Base-by-base conservation (phyloP, 2,113 vertebrate genomes). In the Turdus rufiventris region DNA sequence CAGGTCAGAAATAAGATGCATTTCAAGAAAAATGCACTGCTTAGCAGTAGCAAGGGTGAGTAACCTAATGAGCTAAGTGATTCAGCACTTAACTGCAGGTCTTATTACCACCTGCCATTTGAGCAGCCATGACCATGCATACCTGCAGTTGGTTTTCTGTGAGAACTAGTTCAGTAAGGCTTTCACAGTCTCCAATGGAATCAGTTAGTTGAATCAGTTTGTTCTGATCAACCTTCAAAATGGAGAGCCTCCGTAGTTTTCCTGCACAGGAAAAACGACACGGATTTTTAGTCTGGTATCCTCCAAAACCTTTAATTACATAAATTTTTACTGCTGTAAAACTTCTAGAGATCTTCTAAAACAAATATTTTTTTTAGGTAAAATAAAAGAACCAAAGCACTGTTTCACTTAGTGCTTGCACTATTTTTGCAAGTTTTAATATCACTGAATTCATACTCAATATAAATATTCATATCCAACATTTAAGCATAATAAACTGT, bases 211-310 rank as follows among this genome's bases (percentile, higher is more conserved):
- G 98, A 31, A 97, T 89, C 63, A 99, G 98, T 73, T 98, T 98
- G 95, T 99, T 99, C 97, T 99, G 99, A 96, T 99, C 99, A 54
- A 97, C 98, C 96, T 99, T 99, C 96, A 99, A 95, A 92, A 99
- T 99, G 1, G 99, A 99, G 67, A 99, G 98, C 47, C 98, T 98
- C 90, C 95, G 98, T 71, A 99, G 78, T 95, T 98, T 99, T 93
- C 99, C 99, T 99, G 93, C 36, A 53, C 9, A 83, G 63, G 77
- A 50, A 92, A 91, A 78, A 84, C 25, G 54, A 48, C 23, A 26
- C 5, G 21, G 18, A 24, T 70, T 77, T 72, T 88, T 18, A 72
- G 18, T 54, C 51, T n/a, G 43, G 40, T n/a, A 42, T 23, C 6
- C 16, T 68, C 57, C 10, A 4, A 36, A 26, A 40, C 14, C 25